These are phyloP conservation scores for Gavia stellata DNA, from an alignment of 2,113 vertebrate genomes.

Conservation along the genomic window DNA sequence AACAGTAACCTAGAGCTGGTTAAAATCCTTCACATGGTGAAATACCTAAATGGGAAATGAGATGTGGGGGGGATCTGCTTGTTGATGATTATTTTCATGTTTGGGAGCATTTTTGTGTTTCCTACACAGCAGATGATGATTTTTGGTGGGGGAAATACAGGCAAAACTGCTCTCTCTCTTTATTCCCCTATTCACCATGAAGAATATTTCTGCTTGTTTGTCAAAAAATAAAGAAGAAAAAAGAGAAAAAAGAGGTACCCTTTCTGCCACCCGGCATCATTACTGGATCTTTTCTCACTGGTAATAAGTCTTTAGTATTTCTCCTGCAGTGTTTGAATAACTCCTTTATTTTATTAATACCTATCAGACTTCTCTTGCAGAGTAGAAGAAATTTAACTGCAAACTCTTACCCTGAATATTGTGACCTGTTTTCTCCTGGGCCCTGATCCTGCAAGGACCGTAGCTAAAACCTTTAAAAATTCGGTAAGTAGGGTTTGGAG, in stretches of 20 bases:
- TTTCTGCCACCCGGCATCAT: neutral
- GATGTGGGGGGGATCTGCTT: neutral
- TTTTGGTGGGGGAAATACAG: neutral
- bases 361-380: neutral
- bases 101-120: neutral
- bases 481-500: neutral
- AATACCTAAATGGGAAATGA: neutral
- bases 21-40: neutral
- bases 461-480: neutral
- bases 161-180: neutral
- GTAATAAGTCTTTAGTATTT: neutral
- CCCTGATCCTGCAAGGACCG: neutral
- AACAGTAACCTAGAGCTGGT: neutral
- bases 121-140: neutral
- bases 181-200: neutral
- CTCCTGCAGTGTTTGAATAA: neutral
- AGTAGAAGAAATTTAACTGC: neutral
- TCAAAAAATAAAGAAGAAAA: neutral
- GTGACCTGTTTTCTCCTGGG: neutral
- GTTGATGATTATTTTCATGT: neutral
- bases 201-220: neutral
- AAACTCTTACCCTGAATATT: neutral
- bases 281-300: neutral
- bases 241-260: rapidly evolving
- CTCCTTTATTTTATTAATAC: neutral